Conservation (phyloP, 1,140 invertebrate genomes). For the Charaxes varanes region DNA sequence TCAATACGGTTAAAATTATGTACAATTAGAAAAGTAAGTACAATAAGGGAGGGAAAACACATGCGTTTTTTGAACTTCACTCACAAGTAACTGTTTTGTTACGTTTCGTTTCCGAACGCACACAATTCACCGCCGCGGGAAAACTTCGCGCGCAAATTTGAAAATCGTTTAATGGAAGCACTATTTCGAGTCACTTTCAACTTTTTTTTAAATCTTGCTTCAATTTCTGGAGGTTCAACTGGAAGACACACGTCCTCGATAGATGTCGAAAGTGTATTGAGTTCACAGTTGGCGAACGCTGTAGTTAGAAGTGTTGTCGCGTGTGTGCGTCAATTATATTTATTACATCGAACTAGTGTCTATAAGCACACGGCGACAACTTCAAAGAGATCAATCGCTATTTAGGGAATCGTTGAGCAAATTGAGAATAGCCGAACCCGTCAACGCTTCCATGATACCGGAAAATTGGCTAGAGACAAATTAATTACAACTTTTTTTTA, state of each 20-base stretch:
- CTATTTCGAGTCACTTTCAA: constrained; percentile 18
- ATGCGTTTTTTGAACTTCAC: constrained; percentile 22
- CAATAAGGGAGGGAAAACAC: constrained; percentile 3
- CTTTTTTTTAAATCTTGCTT: constrained; percentile 34
- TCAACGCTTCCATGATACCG: constrained; percentile 21
- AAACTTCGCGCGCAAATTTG: constrained; percentile 37
- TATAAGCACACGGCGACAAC: constrained; percentile 59
- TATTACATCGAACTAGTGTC: constrained; percentile 62
- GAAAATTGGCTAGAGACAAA: constrained; percentile 12
- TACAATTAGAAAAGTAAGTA: background rate
- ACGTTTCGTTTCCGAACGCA: constrained; percentile 31
- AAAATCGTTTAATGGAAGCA: constrained; percentile 29
- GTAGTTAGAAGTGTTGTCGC: constrained; percentile 50
- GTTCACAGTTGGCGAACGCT: constrained; percentile 52
- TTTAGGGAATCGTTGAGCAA: constrained; percentile 48
- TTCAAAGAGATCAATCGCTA: constrained; percentile 68
- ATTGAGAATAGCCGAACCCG: constrained; percentile 23
- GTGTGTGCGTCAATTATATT: constrained; percentile 68
- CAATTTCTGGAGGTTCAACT: constrained; percentile 38
- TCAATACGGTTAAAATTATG: too few species aligned
- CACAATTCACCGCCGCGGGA: constrained; percentile 30
- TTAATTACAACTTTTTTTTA: background rate
- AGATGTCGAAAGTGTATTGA: constrained; percentile 63
- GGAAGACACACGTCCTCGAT: constrained; percentile 56
- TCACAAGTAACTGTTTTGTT: constrained; percentile 29